Conservation (phyloP, 2,888 invertebrate genomes). For the Pollenia griseotomentosa region DNA sequence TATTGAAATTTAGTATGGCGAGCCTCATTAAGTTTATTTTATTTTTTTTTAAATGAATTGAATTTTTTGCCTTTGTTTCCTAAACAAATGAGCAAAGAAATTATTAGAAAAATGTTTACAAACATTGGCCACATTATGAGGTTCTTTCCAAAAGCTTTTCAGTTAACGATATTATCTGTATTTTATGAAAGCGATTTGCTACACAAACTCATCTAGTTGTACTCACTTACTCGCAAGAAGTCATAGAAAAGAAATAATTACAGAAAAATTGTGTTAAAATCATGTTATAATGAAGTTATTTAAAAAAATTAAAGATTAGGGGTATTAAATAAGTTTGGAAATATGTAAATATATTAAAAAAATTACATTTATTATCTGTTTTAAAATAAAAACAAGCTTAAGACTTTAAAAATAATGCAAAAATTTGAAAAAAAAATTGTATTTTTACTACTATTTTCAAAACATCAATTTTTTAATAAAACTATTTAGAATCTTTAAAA, state of each 20-base stretch:
- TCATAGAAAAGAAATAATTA: background rate
- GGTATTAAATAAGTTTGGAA: background rate
- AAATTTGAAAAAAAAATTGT: background rate
- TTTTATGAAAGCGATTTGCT: constrained; percentile 12
- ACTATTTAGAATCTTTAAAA: too few species aligned
- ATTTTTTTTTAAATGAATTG: constrained; percentile 26
- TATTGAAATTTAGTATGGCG: constrained; percentile 23
- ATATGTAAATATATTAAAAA: too few species aligned
- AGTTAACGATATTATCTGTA: background rate
- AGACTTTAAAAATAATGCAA: background rate
- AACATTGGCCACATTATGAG: constrained; percentile 27
- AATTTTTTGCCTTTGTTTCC: background rate
- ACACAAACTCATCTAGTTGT: background rate
- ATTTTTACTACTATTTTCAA: background rate
- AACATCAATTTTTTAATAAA: background rate
- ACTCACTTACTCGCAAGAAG: background rate
- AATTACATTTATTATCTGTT: too few species aligned
- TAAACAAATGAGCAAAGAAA: constrained; percentile 6
- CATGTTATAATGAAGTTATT: background rate
- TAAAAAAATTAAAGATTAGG: background rate
- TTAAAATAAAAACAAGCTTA: background rate
- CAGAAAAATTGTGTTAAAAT: background rate
- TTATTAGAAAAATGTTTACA: constrained; percentile 25
- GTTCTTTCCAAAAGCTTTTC: background rate
- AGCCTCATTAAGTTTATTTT: constrained; percentile 55